Percentiles rank a stretch among this genome's conserved stretches.
Evolutionary conservation across 2,888 invertebrate species (phyloP).

Genomic region (Thereva nobilitata): DNA sequence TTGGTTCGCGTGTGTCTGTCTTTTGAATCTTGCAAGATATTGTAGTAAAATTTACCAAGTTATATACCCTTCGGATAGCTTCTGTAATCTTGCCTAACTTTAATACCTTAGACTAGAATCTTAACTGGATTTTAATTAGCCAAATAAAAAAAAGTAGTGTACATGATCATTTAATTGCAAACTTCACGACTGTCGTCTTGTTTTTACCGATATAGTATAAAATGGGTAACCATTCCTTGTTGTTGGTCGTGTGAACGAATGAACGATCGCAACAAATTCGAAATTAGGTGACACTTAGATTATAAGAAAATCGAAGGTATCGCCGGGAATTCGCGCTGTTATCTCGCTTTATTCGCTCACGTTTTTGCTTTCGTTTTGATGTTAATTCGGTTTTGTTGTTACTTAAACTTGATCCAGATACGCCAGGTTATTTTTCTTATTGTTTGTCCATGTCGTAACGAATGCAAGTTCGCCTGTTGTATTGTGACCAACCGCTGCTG

Average conservation of each 20-base stretch:
- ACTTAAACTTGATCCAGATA: conserved; percentile 19
- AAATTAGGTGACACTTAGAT: conserved; percentile 26
- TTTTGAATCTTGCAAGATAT: conserved; percentile 13
- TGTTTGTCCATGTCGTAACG: neutral
- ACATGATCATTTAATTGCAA: conserved; percentile 24
- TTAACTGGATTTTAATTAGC: conserved; percentile 24
- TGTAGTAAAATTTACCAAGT: neutral
- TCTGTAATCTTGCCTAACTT: neutral
- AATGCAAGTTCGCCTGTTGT: conserved; percentile 12
- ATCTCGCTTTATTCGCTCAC: neutral
- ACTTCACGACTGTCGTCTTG: conserved; percentile 30
- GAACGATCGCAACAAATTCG: conserved; percentile 18
- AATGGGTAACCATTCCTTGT: conserved; percentile 13
- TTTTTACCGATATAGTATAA: neutral
- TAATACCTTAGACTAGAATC: conserved; percentile 9
- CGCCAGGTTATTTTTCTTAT: neutral
- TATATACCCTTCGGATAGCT: neutral
- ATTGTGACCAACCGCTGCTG: neutral
- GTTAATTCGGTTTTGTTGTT: conserved; percentile 4
- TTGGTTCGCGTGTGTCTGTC: conserved; percentile 27
- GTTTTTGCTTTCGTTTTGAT: conserved; percentile 11
- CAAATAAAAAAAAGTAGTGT: conserved; percentile 11
- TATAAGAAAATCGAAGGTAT: conserved; percentile 8
- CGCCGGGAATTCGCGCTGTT: conserved; percentile 3
- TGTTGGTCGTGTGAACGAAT: neutral